Conservation (phyloP, 2,113 vertebrate genomes). For the Struthidea cinerea region DNA sequence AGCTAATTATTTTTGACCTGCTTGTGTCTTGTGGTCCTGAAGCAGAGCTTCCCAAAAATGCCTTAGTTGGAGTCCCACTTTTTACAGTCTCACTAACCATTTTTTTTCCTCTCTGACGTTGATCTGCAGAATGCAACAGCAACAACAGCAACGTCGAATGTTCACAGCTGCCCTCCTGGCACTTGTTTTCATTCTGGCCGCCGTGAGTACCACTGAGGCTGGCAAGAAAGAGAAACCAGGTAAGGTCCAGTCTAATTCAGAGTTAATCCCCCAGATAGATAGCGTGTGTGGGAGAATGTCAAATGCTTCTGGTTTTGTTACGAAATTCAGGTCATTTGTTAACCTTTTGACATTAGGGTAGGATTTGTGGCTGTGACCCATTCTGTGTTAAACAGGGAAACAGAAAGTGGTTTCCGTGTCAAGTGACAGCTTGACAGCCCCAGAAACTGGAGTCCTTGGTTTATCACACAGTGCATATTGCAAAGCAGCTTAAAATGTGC, state of each 20-base stretch:
- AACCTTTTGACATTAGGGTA: neutral
- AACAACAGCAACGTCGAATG: slow-evolving; percentile 64
- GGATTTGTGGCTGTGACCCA: neutral
- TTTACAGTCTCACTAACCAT: neutral
- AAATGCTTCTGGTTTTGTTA: neutral
- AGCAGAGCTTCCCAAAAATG: neutral
- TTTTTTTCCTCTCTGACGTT: neutral
- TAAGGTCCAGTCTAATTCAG: slow-evolving; percentile 11
- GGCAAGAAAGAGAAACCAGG: slow-evolving; percentile 82
- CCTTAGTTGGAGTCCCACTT: neutral
- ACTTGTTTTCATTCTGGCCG: slow-evolving; percentile 72
- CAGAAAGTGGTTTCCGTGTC: neutral
- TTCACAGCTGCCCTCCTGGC: slow-evolving; percentile 70
- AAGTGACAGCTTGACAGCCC: neutral
- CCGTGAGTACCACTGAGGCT: slow-evolving; percentile 67
- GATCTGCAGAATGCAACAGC: slow-evolving; percentile 70
- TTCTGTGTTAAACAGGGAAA: neutral
- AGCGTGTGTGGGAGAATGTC: neutral
- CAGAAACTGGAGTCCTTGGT: neutral
- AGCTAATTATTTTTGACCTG: neutral
- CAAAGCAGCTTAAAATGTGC: neutral
- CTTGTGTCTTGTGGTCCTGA: neutral
- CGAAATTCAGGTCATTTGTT: neutral
- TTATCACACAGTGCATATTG: neutral
- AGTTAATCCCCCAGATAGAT: neutral